A percentile compares a stretch with the other conserved stretches of the same genome.
Evolutionary conservation across 2,113 vertebrate genomes (phyloP).

Genomic region (Heterotilapia buettikoferi): DNA sequence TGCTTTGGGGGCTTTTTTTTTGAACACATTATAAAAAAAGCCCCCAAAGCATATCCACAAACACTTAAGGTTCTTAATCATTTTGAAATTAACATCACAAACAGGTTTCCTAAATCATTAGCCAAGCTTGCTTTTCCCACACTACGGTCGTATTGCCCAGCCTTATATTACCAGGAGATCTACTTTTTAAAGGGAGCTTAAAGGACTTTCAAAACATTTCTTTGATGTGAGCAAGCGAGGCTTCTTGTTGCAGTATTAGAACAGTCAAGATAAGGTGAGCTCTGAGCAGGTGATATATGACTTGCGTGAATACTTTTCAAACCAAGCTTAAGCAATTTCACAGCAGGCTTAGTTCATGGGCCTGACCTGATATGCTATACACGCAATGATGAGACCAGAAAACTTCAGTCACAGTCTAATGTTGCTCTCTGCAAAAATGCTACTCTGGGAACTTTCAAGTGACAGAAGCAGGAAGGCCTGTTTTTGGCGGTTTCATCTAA

Average conservation of each 20-base stretch:
- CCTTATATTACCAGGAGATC: constrained; percentile 52
- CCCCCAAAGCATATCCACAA: neutral
- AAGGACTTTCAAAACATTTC: constrained; percentile 56
- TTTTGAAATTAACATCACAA: constrained; percentile 4
- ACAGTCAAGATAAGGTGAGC: constrained; percentile 68
- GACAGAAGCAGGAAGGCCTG: neutral
- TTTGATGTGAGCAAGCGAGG: constrained; percentile 72
- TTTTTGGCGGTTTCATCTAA: neutral
- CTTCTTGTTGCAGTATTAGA: constrained; percentile 52
- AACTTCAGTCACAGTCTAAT: constrained; percentile 14
- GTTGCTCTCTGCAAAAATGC: neutral
- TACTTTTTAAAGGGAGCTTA: constrained; percentile 67
- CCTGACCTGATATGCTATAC: constrained; percentile 18
- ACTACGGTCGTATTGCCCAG: constrained; percentile 19
- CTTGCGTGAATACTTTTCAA: constrained; percentile 57
- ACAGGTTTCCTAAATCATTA: constrained; percentile 33
- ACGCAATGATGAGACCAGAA: constrained; percentile 25
- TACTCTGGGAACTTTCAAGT: neutral
- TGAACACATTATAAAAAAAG: neutral
- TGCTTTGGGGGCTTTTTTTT: too few species aligned
- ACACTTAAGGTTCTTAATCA: neutral
- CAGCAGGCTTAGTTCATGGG: constrained; percentile 46
- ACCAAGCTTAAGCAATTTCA: constrained; percentile 68
- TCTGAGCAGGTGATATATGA: constrained; percentile 64
- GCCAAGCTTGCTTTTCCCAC: constrained; percentile 58